Base-by-base conservation (phyloP, 2,888 invertebrate genomes). In the Acrobasis suavella region DNA sequence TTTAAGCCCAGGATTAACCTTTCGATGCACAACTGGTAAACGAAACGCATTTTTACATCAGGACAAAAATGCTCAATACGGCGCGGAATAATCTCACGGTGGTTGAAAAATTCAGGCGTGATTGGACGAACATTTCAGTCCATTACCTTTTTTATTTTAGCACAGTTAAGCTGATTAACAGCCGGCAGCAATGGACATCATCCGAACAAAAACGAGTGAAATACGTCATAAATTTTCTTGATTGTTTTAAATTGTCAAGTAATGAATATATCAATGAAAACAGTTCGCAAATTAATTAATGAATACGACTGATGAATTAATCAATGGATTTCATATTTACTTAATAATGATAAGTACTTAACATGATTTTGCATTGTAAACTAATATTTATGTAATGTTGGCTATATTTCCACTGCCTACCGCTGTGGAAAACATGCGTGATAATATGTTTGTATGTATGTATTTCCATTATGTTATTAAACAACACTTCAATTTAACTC, bases 161-260 rank as follows among this genome's bases (percentile, higher is more conserved):
- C 75, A 71, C 75, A 80, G 84, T 82, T 87, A 86, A 88, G 84
- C 85, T 83, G 83, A 88, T 87, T 86, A 87, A 76, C 70, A 75
- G 70, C 76, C 81, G 81, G 78, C 80, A 72, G 70, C 77, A 73
- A 79, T 82, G 81, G 76, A 81, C 75, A 80, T 77, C 77, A 74
- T 17, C 42, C 16, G 22, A 22, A 42, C 5, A 32, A 7, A 10
- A 46, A n/a, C n/a, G 46, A 46, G 14, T 2, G 46, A 46, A 46
- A 46, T 46, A 46, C n/a, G n/a, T 46, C 46, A 46, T n/a, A n/a
- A 14, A 46, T 46, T 46, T 46, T 8, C 12, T 7, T 46, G 12
- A 12, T 2, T n/a, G 6, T n/a, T 46, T n/a, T 2, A 46, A 46
- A 46, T 46, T 46, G 46, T 32, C 7, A 6, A 46, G 46, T 46